Base-by-base conservation (phyloP, 2,888 invertebrate genomes). In the Cephus sareptanus region DNA sequence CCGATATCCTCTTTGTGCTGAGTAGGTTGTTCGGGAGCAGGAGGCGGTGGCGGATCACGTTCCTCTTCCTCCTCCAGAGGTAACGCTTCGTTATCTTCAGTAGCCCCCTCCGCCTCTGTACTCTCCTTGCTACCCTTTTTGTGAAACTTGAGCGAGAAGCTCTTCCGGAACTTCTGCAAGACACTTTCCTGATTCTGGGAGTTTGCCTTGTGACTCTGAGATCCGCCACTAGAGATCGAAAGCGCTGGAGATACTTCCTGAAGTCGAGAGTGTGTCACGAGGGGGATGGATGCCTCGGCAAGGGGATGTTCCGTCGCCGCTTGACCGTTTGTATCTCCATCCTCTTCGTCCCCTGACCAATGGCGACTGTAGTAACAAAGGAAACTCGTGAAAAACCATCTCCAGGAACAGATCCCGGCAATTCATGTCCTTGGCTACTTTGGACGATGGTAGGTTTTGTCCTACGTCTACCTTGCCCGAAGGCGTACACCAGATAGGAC, bases 81-180 rank as follows among this genome's bases (percentile, higher is more conserved):
- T 75, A 31, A 30, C 74, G 88, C 89, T 79, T 90, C 89, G 82
- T 92, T 91, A 79, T 92, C 92, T 81, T 92, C 91, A 40, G 87
- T 86, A 75, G 88, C 87, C 69, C 92, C 91, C 79, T 92, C 91
- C 77, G 91, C 87, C 78, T 92, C 92, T 84, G 89, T 90, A 81
- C 92, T 92, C 79, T 93, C 92, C 83, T 92, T 92, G 86, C 92
- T 93, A 73, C 92, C 92, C 86, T 92, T 93, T 87, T 93, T 93
- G 85, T 94, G 93, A 88, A 94, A 94, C 83, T 93, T 93, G 79
- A 94, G 88, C 37, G 95, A 94, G 87, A 95, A 94, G 81, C 94
- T 95, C 88, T 95, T 95, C 80, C 95, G 93, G 90, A 95, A 95
- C 91, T 95, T 95, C 86, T 95, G 94, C 82, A 95, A 90, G 69